A percentile compares a stretch with the other conserved stretches of the same genome.
Conservation (phyloP, 2,797 vertebrate genomes). For the Amblyraja radiata region DNA sequence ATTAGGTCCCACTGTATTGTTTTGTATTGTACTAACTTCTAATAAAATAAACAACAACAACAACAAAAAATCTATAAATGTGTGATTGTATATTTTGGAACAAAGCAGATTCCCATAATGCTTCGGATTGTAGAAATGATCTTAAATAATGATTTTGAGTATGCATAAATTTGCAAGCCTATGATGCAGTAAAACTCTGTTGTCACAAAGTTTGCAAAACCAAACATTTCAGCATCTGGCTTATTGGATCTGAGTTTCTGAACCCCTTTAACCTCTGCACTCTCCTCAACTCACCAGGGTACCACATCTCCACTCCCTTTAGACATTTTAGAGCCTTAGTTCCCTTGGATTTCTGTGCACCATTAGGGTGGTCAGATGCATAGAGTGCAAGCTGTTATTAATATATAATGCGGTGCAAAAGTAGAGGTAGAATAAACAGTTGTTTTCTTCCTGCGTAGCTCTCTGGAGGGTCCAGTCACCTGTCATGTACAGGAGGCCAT, state of each 20-base stretch:
- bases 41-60: too few species aligned
- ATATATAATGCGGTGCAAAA: neutral
- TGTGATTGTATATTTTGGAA: neutral
- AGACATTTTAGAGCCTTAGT: too few species aligned
- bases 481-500: slow-evolving; percentile 72
- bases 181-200: neutral
- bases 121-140: neutral
- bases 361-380: neutral
- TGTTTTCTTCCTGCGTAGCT: slow-evolving; percentile 55
- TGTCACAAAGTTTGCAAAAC: too few species aligned
- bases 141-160: neutral
- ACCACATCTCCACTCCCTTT: too few species aligned
- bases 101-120: neutral
- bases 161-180: neutral
- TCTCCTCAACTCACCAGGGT: too few species aligned
- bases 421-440: neutral
- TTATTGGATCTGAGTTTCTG: too few species aligned
- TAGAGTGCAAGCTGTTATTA: neutral
- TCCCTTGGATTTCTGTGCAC: neutral
- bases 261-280: too few species aligned
- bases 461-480: slow-evolving; percentile 79
- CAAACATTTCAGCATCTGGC: too few species aligned
- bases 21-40: too few species aligned
- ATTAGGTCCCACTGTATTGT: too few species aligned
- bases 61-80: neutral